These are phyloP conservation scores for Crotalus horridus DNA, from an alignment of 2,113 vertebrate species.

Conservation along the genomic window DNA sequence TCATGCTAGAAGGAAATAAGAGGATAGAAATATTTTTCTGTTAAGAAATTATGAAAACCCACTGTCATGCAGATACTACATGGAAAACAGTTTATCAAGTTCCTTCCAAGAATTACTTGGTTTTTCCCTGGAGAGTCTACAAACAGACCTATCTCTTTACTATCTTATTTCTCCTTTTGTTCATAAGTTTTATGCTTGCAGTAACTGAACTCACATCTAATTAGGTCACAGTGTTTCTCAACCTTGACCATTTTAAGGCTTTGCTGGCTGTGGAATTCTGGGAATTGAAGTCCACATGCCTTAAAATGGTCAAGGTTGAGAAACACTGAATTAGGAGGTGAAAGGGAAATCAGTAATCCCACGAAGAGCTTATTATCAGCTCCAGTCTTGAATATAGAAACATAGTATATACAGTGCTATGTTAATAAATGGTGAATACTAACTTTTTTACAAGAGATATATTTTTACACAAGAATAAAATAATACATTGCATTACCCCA, in stretches of 20 bases:
- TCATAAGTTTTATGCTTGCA: neutral
- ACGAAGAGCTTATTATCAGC: neutral
- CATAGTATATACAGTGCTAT: neutral
- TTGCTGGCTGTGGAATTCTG: too few relatives aligned
- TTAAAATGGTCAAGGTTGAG: too few relatives aligned
- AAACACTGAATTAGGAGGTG: neutral
- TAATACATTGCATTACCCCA: neutral
- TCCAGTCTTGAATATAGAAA: neutral
- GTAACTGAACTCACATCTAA: neutral
- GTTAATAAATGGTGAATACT: neutral
- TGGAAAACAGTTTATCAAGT: neutral
- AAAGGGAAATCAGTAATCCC: neutral
- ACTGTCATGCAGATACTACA: neutral
- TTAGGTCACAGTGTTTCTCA: neutral
- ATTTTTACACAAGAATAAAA: neutral
- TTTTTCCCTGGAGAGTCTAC: constrained; percentile 7
- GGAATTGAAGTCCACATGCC: too few relatives aligned
- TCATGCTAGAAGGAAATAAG: neutral
- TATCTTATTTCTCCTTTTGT: neutral
- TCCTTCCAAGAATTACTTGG: neutral
- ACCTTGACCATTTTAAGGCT: too few relatives aligned
- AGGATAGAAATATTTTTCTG: neutral
- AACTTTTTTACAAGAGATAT: neutral
- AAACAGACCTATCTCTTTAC: neutral
- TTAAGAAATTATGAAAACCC: neutral